phyloP scores from a whole-genome alignment of 2,888 invertebrate species.

The Spodoptera picta region DNA sequence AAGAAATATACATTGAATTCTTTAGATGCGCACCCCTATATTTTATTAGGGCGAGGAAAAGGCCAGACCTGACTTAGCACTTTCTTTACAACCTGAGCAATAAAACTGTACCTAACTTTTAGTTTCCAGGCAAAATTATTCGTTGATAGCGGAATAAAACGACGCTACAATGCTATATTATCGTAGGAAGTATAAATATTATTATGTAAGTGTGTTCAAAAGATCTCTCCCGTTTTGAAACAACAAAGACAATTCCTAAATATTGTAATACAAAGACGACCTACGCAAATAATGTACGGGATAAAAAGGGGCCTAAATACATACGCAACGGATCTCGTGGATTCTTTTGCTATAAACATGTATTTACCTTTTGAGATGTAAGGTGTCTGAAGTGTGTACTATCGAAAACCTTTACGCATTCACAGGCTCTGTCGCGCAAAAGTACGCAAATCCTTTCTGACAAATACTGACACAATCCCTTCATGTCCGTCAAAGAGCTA shows the following conservation, averaged over 20 bases:
- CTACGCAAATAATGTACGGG: slow-evolving; percentile 54
- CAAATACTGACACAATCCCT: slow-evolving; percentile 71
- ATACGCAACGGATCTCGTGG: slow-evolving; percentile 41
- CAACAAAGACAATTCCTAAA: slow-evolving; percentile 50
- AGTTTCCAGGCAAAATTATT: slow-evolving; percentile 33
- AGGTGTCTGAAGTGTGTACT: slow-evolving; percentile 44
- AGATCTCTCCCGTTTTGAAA: slow-evolving; percentile 22
- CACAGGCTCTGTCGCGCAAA: slow-evolving; percentile 62
- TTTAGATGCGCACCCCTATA: slow-evolving; percentile 27
- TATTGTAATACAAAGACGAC: slow-evolving; percentile 53
- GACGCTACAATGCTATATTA: slow-evolving; percentile 26
- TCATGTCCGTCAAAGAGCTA: slow-evolving; percentile 72
- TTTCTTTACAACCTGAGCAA: slow-evolving; percentile 47
- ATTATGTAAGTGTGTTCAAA: slow-evolving; percentile 29
- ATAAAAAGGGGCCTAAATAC: slow-evolving; percentile 55
- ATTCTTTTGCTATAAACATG: slow-evolving; percentile 51
- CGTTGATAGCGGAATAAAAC: slow-evolving; percentile 27
- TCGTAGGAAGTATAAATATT: slow-evolving; percentile 33
- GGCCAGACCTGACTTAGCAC: slow-evolving; percentile 44
- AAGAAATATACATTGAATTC: slow-evolving; percentile 53
- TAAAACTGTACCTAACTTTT: slow-evolving; percentile 42
- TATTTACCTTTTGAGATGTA: slow-evolving; percentile 56
- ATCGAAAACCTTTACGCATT: slow-evolving; percentile 55
- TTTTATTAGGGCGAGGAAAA: slow-evolving; percentile 50
- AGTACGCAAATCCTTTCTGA: slow-evolving; percentile 70